phyloP scores from a whole-genome alignment of 2,113 vertebrate genomes.

The Myrmecobius fasciatus region DNA sequence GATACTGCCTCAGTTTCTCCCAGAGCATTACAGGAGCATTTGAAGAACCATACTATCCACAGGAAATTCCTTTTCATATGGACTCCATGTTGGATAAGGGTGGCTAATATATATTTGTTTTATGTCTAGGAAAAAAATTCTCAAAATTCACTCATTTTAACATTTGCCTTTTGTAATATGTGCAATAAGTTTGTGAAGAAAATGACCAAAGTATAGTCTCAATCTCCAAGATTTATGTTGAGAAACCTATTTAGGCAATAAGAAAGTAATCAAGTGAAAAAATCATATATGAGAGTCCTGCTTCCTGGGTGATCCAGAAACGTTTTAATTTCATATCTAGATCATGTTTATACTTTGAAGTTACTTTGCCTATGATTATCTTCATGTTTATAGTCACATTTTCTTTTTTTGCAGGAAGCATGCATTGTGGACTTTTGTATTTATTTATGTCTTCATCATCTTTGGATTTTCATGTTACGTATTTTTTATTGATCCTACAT shows the following conservation, averaged over 20 bases:
- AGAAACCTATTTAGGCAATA: no score
- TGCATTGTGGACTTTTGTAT: slow-evolving; percentile 34
- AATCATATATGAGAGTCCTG: no score
- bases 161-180: background rate
- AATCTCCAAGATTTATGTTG: no score
- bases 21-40: no score
- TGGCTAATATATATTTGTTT: background rate
- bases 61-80: background rate
- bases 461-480: slow-evolving; percentile 57
- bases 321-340: background rate
- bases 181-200: no score
- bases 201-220: no score
- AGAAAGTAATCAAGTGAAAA: no score
- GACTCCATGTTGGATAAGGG: background rate
- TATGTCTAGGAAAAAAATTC: background rate
- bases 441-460: slow-evolving; percentile 44
- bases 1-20: no score
- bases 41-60: background rate
- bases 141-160: background rate
- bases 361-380: background rate
- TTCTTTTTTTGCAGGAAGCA: slow-evolving; percentile 50
- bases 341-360: background rate
- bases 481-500: slow-evolving; percentile 44
- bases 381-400: background rate
- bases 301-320: no score